Conservation (phyloP, 2,113 vertebrate genomes). For the Vombatus ursinus region DNA sequence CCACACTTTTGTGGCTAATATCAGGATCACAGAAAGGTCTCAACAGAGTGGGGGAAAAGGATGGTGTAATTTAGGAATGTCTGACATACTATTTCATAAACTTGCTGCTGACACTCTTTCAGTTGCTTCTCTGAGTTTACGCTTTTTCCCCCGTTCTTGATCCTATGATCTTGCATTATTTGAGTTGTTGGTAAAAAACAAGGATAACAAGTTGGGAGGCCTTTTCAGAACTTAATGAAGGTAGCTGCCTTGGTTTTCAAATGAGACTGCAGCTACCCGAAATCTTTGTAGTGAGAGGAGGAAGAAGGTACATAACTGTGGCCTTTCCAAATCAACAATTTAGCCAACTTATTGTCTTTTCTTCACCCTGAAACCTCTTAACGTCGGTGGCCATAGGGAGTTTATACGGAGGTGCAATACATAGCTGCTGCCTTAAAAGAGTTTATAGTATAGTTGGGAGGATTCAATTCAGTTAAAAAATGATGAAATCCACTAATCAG, state of each 20-base stretch:
- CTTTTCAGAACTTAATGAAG: conserved; percentile 16
- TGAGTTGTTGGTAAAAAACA: conserved; percentile 36
- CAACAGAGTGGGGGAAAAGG: neutral
- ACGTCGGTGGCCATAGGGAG: too few species aligned
- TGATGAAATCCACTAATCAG: neutral
- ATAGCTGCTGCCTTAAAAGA: neutral
- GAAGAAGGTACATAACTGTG: neutral
- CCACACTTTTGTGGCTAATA: conserved; percentile 51
- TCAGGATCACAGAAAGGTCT: conserved; percentile 35
- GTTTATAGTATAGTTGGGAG: neutral
- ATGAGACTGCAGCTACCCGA: neutral
- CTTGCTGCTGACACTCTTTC: neutral
- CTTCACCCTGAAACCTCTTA: neutral
- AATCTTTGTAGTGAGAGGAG: neutral
- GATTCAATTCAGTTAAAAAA: neutral
- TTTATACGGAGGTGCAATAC: neutral
- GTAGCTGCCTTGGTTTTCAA: conserved; percentile 2
- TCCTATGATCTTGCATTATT: conserved; percentile 43
- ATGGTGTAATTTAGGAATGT: neutral
- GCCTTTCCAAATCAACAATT: neutral
- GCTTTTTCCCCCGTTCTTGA: conserved; percentile 39
- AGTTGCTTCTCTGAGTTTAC: neutral
- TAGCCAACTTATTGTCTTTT: neutral
- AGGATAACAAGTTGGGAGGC: conserved; percentile 30
- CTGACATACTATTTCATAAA: conserved; percentile 1